Evolutionary conservation across 2,888 invertebrate genomes (phyloP).

Genomic region (Synergus itoensis): DNA sequence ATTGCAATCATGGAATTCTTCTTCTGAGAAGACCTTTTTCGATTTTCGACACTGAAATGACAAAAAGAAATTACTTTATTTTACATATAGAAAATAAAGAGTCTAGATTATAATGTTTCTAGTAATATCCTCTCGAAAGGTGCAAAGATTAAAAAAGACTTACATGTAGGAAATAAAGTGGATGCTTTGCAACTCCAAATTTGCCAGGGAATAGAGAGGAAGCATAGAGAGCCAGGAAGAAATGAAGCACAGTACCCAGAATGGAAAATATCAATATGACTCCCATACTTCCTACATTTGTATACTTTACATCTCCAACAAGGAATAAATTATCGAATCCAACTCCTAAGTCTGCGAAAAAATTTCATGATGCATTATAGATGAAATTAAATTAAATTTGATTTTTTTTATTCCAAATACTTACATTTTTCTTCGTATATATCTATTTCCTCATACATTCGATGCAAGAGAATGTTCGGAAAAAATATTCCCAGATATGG

Average conservation of each 20-base stretch:
- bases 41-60: conserved; percentile 61
- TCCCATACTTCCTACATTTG: conserved; percentile 79
- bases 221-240: conserved; percentile 89
- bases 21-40: conserved; percentile 68
- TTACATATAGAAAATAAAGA: background rate
- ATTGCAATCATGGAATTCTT: conserved; percentile 62
- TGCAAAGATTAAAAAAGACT: background rate
- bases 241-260: conserved; percentile 85
- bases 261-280: conserved; percentile 86
- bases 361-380: conserved; percentile 68
- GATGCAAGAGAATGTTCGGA: conserved; percentile 69
- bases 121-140: background rate
- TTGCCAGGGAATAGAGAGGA: conserved; percentile 93
- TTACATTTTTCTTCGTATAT: conserved; percentile 69
- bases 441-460: conserved; percentile 70
- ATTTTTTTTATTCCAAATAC: conserved; percentile 46
- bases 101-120: too few species aligned
- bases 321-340: conserved; percentile 71
- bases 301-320: conserved; percentile 64
- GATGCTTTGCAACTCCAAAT: conserved; percentile 89
- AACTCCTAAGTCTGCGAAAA: background rate
- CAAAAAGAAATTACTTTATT: conserved; percentile 2
- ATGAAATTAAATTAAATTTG: background rate
- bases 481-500: conserved; percentile 70
- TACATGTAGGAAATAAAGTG: conserved; percentile 83